These are phyloP conservation scores for Nomada ruficornis DNA, from an alignment of 2,888 invertebrate species.

Conservation along the genomic window DNA sequence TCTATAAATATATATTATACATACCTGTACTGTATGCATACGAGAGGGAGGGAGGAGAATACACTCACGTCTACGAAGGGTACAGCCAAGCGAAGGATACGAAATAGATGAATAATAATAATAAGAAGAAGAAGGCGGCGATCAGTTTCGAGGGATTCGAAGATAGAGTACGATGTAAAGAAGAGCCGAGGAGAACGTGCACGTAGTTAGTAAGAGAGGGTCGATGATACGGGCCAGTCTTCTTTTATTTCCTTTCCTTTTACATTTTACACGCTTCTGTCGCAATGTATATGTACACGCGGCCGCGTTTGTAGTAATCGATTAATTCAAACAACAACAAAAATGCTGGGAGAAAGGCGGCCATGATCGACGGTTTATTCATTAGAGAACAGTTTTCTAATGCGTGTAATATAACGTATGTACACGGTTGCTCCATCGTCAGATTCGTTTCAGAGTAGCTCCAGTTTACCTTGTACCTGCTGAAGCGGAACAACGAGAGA, in stretches of 20 bases:
- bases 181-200: slow-evolving; percentile 11
- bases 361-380: not conserved
- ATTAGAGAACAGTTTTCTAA: not conserved
- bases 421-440: not conserved
- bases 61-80: not conserved
- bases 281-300: slow-evolving; percentile 14
- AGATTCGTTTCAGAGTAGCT: slow-evolving; percentile 7
- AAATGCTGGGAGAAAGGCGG: slow-evolving; percentile 36
- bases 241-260: slow-evolving; percentile 50
- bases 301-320: not conserved
- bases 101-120: slow-evolving; percentile 29
- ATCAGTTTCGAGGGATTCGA: slow-evolving; percentile 50
- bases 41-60: slow-evolving; percentile 34
- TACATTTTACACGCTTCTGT: slow-evolving; percentile 60
- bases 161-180: slow-evolving; percentile 1
- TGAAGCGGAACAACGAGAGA: slow-evolving; percentile 34
- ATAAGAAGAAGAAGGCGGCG: slow-evolving; percentile 9
- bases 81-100: slow-evolving; percentile 1
- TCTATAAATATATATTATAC: slow-evolving; percentile 41
- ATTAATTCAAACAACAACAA: not conserved
- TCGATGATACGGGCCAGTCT: slow-evolving; percentile 71
- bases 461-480: slow-evolving; percentile 50
- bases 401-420: not conserved
- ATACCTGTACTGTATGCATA: slow-evolving; percentile 46
- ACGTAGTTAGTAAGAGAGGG: slow-evolving; percentile 57